These are phyloP conservation scores for Synaphobranchus kaupii DNA, from an alignment of 2,797 vertebrate genomes.

Conservation along the genomic window DNA sequence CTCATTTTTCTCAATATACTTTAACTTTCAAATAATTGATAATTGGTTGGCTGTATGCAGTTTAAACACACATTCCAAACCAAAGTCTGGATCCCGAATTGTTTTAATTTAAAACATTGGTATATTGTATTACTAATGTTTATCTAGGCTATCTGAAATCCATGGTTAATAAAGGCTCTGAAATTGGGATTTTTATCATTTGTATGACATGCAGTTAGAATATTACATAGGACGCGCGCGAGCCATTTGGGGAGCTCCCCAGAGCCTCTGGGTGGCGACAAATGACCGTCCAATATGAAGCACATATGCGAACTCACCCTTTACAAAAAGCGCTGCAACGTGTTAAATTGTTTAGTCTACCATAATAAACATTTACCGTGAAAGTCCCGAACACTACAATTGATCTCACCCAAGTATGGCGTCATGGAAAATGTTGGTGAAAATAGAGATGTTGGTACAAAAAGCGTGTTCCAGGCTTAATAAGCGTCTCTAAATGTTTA, in stretches of 20 bases:
- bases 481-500: too few relatives aligned
- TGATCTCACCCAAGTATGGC: too few relatives aligned
- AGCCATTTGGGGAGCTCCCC: too few relatives aligned
- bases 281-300: neutral
- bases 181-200: neutral
- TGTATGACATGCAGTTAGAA: neutral
- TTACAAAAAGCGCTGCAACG: slow-evolving; percentile 17
- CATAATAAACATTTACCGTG: too few relatives aligned
- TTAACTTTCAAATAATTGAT: neutral
- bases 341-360: too few relatives aligned
- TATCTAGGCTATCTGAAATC: neutral
- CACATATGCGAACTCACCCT: neutral
- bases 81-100: neutral
- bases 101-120: neutral
- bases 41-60: too few relatives aligned
- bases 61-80: too few relatives aligned
- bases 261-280: neutral
- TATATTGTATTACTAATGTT: neutral
- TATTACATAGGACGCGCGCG: neutral
- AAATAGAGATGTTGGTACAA: too few relatives aligned
- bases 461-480: too few relatives aligned
- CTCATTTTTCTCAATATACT: neutral
- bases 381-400: too few relatives aligned
- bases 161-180: neutral
- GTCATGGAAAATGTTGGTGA: too few relatives aligned